phyloP scores from a whole-genome alignment of 2,888 invertebrate species.

The Tortrix viridana region DNA sequence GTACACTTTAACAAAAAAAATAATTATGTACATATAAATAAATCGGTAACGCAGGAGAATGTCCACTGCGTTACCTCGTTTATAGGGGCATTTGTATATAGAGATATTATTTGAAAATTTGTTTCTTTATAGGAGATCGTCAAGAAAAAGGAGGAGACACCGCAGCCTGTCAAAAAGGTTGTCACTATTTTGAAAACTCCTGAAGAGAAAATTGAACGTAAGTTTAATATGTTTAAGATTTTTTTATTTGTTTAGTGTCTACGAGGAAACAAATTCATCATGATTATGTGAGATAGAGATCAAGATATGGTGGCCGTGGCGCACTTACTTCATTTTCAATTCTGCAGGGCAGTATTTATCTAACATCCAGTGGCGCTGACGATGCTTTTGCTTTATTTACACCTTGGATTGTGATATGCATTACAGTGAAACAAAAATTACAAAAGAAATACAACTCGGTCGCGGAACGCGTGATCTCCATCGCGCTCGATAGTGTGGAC shows the following conservation, averaged over 20 bases:
- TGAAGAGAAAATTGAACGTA: slow-evolving; percentile 89
- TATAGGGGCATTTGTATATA: background rate
- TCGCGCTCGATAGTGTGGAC: slow-evolving; percentile 95
- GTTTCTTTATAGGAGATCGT: slow-evolving; percentile 23
- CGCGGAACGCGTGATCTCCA: slow-evolving; percentile 91
- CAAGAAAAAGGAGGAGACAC: slow-evolving; percentile 56
- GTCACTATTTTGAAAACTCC: slow-evolving; percentile 86
- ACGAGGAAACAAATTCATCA: too few species aligned
- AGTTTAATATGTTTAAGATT: slow-evolving; percentile 55
- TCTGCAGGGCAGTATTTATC: too few species aligned
- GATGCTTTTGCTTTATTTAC: too few species aligned
- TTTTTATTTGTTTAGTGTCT: too few species aligned
- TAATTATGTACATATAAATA: too few species aligned
- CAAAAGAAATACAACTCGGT: slow-evolving; percentile 89
- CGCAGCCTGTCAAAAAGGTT: slow-evolving; percentile 75
- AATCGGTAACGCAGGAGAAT: too few species aligned
- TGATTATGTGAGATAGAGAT: too few species aligned
- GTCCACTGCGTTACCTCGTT: background rate
- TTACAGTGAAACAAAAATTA: slow-evolving; percentile 87
- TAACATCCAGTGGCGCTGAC: too few species aligned
- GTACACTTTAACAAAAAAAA: too few species aligned
- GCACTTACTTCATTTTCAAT: too few species aligned
- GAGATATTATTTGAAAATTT: background rate
- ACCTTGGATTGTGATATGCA: too few species aligned
- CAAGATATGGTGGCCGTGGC: too few species aligned